Conservation (phyloP, 1,140 invertebrate species). For the Pogonus chalceus region DNA sequence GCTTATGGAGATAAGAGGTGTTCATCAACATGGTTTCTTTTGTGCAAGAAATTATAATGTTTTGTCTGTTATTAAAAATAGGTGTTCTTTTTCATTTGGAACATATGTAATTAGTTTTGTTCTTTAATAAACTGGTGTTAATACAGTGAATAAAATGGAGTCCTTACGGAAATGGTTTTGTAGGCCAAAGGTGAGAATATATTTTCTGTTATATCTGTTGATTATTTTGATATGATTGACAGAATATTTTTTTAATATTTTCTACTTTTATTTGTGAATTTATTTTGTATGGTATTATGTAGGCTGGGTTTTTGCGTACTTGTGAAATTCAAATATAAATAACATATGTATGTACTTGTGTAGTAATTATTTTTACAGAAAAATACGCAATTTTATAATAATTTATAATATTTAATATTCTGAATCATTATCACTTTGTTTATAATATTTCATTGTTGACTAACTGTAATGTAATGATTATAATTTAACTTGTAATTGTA, state of each 20-base stretch:
- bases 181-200: slow-evolving; percentile 70
- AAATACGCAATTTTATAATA: slow-evolving; percentile 1
- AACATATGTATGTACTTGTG: neutral
- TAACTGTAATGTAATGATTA: too few relatives aligned
- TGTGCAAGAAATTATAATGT: slow-evolving; percentile 1
- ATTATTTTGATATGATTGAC: neutral
- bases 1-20: slow-evolving; percentile 6
- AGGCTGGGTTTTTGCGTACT: slow-evolving; percentile 7
- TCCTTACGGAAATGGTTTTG: slow-evolving; percentile 86
- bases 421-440: too few relatives aligned
- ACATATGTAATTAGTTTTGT: neutral
- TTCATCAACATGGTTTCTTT: slow-evolving; percentile 5
- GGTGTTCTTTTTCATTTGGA: neutral
- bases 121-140: neutral
- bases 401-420: too few relatives aligned
- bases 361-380: neutral
- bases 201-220: slow-evolving; percentile 6
- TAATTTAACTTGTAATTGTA: too few relatives aligned
- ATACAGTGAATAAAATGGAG: slow-evolving; percentile 51
- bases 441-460: too few relatives aligned
- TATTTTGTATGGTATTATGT: neutral
- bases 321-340: neutral
- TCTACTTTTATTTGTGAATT: slow-evolving; percentile 7
- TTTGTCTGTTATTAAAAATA: neutral
- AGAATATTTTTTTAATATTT: slow-evolving; percentile 2